Base-by-base conservation (phyloP, 2,797 vertebrate genomes). In the Aldrovandia affinis region DNA sequence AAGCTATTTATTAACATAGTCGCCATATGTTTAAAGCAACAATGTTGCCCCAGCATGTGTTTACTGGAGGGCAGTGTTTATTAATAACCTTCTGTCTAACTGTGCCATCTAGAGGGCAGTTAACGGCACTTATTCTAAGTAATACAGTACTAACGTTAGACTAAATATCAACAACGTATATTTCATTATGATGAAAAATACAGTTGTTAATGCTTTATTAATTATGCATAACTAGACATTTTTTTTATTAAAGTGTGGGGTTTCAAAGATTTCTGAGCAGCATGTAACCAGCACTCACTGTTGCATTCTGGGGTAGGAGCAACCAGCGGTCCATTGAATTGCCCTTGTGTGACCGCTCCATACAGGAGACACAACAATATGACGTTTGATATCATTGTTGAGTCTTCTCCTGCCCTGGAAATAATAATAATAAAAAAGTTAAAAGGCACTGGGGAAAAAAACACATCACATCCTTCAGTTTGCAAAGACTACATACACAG, bases 311-410 rank as follows among this genome's bases (percentile, higher is more conserved):
- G 33, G 86, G 86, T 0, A 0, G 39, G 73, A 2, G 20, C 3
- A 44, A 77, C 73, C 73, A 77, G 42, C 0, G 70, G 36, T 42
- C 39, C 70, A 36, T 1, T 20, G 18, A 14, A 36, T 44, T 0
- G 89, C 61, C 88, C 86, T 9, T 94, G 93, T 75, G 87, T 87
- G 87, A 93, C 59, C 30, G 90, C 89, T 88, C 93, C 92, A 42
- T 89, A 91, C 77, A 95, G 88, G 81, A 95, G 89, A 86, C 89
- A 91, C 83, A 95, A 83, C 5, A 80, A 59, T 44, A 92, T 8
- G 81, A 87, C 85, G 30, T 42, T 36, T 28, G 42, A 20, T 28
- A 57, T 55, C 82, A 83, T 83, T 61, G 47, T 78, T 83, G 42
- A 22, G 42, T 61, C 75, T 54, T 61, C 73, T 22, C 12, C 50